A percentile compares a stretch with the other conserved stretches of the same genome.
These are phyloP conservation scores for Drosophila watanabei DNA, from an alignment of 1,140 invertebrate genomes.

Conservation along the genomic window DNA sequence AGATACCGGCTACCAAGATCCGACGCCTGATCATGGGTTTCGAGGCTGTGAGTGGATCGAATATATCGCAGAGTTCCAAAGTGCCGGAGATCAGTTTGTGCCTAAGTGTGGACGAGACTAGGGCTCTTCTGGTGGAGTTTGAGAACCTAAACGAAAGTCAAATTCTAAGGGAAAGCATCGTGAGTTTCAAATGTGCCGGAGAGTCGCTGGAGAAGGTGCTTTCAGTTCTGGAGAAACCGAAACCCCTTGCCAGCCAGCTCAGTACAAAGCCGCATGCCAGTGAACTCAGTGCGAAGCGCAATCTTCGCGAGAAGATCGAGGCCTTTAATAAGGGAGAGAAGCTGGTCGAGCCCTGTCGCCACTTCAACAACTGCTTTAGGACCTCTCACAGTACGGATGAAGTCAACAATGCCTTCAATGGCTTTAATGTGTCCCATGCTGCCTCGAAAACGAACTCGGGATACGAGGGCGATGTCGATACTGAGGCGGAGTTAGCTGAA, in stretches of 20 bases:
- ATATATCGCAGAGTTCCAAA: neutral
- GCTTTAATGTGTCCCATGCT: neutral
- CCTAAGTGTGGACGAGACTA: neutral
- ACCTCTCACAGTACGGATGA: neutral
- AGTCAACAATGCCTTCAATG: neutral
- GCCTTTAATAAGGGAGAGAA: neutral
- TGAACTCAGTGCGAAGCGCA: neutral
- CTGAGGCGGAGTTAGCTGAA: slow-evolving; percentile 1
- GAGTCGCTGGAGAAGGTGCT: slow-evolving; percentile 3
- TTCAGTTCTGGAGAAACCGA: neutral
- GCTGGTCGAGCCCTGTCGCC: neutral
- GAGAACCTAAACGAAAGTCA: slow-evolving; percentile 1
- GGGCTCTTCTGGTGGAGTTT: slow-evolving; percentile 1
- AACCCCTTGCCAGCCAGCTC: neutral
- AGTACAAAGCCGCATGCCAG: neutral
- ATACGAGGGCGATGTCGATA: slow-evolving; percentile 10
- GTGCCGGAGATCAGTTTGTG: neutral
- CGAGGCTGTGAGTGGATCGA: neutral
- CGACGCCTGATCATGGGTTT: slow-evolving; percentile 6
- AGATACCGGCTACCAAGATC: neutral
- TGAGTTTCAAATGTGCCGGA: neutral
- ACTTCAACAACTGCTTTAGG: slow-evolving; percentile 4
- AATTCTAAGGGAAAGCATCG: neutral
- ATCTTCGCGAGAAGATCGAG: slow-evolving; percentile 10
- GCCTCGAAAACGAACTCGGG: neutral